Conservation (phyloP, 2,113 vertebrate species). For the Ahaetulla prasina region DNA sequence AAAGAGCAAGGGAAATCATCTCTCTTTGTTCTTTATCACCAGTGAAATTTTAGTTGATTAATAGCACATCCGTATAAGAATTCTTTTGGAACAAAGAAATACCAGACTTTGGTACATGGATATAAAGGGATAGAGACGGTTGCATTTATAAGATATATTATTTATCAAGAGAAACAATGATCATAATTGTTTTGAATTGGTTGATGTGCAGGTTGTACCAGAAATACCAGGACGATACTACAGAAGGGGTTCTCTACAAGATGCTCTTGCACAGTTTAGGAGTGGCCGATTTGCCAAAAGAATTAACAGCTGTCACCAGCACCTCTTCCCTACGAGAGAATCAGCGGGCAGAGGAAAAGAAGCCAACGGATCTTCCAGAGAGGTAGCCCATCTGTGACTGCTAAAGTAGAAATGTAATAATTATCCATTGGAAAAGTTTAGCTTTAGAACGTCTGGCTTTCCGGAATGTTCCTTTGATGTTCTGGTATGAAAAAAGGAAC, state of each 20-base stretch:
- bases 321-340: conserved; percentile 24
- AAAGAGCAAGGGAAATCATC: background rate
- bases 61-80: background rate
- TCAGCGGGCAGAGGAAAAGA: conserved; percentile 53
- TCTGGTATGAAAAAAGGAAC: conserved; percentile 7
- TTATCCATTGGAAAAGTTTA: background rate
- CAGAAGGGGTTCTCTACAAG: conserved; percentile 59
- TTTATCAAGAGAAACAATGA: background rate
- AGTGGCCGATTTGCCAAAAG: conserved; percentile 24
- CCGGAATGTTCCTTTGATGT: background rate
- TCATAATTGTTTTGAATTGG: conserved; percentile 10
- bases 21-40: background rate
- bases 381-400: conserved; percentile 42
- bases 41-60: background rate
- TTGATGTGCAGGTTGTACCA: conserved; percentile 60
- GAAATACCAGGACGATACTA: conserved; percentile 55
- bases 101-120: background rate
- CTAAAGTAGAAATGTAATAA: background rate
- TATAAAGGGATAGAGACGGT: background rate
- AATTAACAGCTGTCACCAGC: conserved; percentile 23
- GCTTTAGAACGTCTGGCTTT: background rate
- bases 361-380: conserved; percentile 41
- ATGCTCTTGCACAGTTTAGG: conserved; percentile 63
- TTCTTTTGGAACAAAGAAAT: background rate
- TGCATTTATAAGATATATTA: background rate